A percentile compares a stretch with the other conserved stretches of the same genome.
Evolutionary conservation across 2,113 vertebrate genomes (phyloP).

Genomic region (Meleagris gallopavo): DNA sequence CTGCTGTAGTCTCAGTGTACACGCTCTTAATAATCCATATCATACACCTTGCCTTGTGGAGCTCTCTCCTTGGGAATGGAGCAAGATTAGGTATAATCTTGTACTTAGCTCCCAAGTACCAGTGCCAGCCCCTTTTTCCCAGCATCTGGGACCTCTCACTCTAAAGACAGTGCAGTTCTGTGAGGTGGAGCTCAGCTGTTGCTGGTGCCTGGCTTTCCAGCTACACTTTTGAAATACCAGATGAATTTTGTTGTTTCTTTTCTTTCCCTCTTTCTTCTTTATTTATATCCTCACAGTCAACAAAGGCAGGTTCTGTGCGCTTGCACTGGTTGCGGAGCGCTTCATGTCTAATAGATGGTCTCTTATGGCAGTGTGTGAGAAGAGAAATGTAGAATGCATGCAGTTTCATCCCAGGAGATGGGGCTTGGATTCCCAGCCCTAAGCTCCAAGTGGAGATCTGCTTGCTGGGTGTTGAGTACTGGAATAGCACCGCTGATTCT

Average conservation of each 20-base stretch:
- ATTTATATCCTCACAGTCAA: background rate
- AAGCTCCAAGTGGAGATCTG: background rate
- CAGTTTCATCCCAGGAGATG: background rate
- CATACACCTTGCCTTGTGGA: background rate
- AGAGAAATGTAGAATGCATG: background rate
- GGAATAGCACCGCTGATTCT: background rate
- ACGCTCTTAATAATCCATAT: slow-evolving; percentile 32
- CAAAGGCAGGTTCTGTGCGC: background rate
- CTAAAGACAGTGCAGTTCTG: background rate
- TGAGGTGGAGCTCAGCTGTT: background rate
- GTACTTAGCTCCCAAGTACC: background rate
- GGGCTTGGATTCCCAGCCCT: background rate
- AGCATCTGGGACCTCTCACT: background rate
- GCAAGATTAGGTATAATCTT: background rate
- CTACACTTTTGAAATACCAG: background rate
- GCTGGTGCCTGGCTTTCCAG: background rate
- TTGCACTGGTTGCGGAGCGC: background rate
- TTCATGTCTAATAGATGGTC: background rate
- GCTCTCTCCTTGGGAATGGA: background rate
- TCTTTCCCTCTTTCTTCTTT: background rate
- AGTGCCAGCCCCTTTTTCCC: background rate
- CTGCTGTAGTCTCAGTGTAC: background rate
- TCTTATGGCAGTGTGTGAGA: background rate
- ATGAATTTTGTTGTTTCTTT: background rate
- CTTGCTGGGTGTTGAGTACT: background rate